Evolutionary conservation across 2,888 invertebrate genomes (phyloP), one percentile per base, ranked within the genome.

Genomic region (Chloroclystis v-ata): DNA sequence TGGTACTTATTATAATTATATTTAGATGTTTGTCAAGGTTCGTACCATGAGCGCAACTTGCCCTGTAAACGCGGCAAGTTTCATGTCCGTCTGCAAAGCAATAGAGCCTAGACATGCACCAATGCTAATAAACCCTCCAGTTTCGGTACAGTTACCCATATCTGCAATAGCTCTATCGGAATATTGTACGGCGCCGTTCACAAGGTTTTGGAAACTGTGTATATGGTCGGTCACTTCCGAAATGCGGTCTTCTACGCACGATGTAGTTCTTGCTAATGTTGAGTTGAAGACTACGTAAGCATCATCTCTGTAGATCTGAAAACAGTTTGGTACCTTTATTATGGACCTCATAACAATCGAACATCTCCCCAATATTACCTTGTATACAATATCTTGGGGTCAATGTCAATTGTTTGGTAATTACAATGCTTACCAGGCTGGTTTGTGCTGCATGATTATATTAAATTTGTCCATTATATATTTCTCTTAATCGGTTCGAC

Each of bases 41-140:
- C 69, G 70, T 69, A 86, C 86, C 65, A 69, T 52, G 24, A 81
- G 38, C 42, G 72, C 77, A 57, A 67, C 78, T 47, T 78, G 74
- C 2, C 73, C 63, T 9, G 73, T 43, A 41, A 72, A 79, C 6
- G 64, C 45, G 5, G 68, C 61, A 12, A 69, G 72, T 43, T 70
- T 73, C 38, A 77, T 53, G 63, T 87, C 75, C n/a, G 75, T 69
- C 24, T 67, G 69, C 24, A 82, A 14, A 24, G 77, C 77, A 1
- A 82, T 59, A 4, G 57, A 38, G 28, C 73, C 78, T 13, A 87
- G 62, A 37, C 86, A 87, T 5, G 74, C 50, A 1, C 80, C 80
- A 3, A 70, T 59, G 1, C 60, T 58, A 2, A 79, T 48, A 4
- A 84, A 48, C 43, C 68, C 72, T 1, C 60, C 61, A 37, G 53